Percentiles rank a stretch among this genome's conserved stretches.
These are phyloP conservation scores for Drosophila yakuba DNA, from an alignment of 1,140 invertebrate genomes.

Conservation along the genomic window DNA sequence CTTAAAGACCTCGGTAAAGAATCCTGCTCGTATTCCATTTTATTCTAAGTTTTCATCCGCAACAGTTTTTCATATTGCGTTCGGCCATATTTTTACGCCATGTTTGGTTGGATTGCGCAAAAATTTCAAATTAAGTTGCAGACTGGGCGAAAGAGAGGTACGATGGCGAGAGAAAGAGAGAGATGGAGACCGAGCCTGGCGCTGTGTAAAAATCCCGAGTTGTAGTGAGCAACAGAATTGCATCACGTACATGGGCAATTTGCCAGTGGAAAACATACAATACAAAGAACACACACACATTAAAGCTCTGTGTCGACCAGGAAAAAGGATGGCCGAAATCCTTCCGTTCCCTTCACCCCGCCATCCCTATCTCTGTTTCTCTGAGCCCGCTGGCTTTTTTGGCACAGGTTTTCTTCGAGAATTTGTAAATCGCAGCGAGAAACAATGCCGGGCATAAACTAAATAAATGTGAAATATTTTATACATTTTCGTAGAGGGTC, in stretches of 20 bases:
- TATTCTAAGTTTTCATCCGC: constrained; percentile 80
- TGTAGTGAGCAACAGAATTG: constrained; percentile 82
- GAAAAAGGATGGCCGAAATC: constrained; percentile 51
- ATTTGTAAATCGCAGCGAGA: constrained; percentile 82
- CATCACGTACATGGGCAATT: constrained; percentile 83
- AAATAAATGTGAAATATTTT: constrained; percentile 83
- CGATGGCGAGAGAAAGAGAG: constrained; percentile 1
- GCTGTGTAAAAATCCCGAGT: constrained; percentile 18
- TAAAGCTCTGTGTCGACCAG: constrained; percentile 24
- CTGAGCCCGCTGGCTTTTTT: constrained; percentile 34
- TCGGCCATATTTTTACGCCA: constrained; percentile 74
- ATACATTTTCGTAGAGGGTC: constrained; percentile 30
- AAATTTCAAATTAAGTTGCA: constrained; percentile 84
- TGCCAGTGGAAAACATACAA: constrained; percentile 76
- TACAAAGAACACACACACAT: constrained; percentile 60
- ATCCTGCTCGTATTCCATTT: constrained; percentile 43
- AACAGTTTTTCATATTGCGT: constrained; percentile 79
- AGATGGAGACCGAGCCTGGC: constrained; percentile 1
- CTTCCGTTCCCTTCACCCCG: neutral
- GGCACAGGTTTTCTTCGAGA: constrained; percentile 77
- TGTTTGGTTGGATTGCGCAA: constrained; percentile 81
- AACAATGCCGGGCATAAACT: constrained; percentile 79
- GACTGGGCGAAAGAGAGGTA: constrained; percentile 9
- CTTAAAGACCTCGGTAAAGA: constrained; percentile 11
- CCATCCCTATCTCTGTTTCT: constrained; percentile 14